Conservation (phyloP, 92 coral and sea anemone species). For the Epizoanthus fatuus region DNA sequence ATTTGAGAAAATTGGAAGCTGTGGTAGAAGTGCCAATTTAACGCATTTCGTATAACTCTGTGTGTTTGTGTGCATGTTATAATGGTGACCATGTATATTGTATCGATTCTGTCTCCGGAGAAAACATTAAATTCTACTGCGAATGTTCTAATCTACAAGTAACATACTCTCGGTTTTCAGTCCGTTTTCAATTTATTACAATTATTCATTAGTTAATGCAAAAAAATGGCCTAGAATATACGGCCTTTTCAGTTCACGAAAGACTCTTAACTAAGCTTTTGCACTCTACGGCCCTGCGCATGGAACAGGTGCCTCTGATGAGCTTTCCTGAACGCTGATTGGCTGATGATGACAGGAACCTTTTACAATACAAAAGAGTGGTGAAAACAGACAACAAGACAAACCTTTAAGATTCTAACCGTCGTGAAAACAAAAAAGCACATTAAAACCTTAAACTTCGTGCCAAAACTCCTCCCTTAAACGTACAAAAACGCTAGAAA, state of each 20-base stretch:
- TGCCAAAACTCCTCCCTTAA: too few relatives aligned
- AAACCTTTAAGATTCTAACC: too few relatives aligned
- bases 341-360: not conserved
- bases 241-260: not conserved
- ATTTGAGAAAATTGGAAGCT: not conserved
- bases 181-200: not conserved
- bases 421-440: too few relatives aligned
- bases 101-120: too few relatives aligned
- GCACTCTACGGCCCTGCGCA: not conserved
- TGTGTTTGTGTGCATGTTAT: not conserved
- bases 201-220: not conserved
- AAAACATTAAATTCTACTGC: not conserved
- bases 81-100: too few relatives aligned
- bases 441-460: too few relatives aligned
- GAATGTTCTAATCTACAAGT: not conserved
- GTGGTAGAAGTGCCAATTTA: not conserved
- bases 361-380: not conserved
- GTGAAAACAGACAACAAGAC: not conserved
- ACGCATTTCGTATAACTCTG: not conserved
- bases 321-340: not conserved
- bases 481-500: too few relatives aligned
- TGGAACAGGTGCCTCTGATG: constrained; percentile 14
- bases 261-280: not conserved
- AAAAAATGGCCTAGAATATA: not conserved
- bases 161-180: not conserved